phyloP scores from a whole-genome alignment of 2,888 invertebrate genomes.

The Entomobrya proxima region DNA sequence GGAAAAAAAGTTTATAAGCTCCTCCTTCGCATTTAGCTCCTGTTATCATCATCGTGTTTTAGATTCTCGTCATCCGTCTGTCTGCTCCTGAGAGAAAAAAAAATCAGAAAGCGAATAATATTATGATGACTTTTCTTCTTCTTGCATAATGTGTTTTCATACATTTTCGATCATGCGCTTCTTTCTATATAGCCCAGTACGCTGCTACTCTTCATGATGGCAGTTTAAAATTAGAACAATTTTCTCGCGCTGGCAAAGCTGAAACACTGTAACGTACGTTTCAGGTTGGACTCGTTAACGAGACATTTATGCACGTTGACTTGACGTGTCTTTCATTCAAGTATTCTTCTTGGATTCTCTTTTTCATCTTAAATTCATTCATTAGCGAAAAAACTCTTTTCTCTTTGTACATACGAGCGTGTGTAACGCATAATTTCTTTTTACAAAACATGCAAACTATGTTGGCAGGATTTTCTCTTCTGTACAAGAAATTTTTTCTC shows the following conservation, averaged over 20 bases:
- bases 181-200: not conserved
- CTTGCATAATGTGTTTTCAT: not conserved
- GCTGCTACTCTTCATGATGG: conserved; percentile 7
- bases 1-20: conserved; percentile 32
- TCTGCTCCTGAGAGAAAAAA: not conserved
- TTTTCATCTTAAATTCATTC: conserved; percentile 41
- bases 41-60: not conserved
- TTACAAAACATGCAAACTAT: not conserved
- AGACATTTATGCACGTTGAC: conserved; percentile 59
- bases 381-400: conserved; percentile 34
- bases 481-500: conserved; percentile 9
- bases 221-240: conserved; percentile 63
- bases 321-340: conserved; percentile 52
- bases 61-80: conserved; percentile 3
- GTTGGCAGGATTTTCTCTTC: not conserved
- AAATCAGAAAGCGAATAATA: conserved; percentile 28
- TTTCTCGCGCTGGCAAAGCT: conserved; percentile 39
- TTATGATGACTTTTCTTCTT: not conserved
- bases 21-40: conserved; percentile 42
- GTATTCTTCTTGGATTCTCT: not conserved
- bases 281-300: conserved; percentile 53
- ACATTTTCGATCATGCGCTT: not conserved
- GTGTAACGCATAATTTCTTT: not conserved
- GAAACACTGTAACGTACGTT: not conserved
- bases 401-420: no score